Conservation (phyloP, 2,888 invertebrate genomes). For the Dinocampus coccinellae region DNA sequence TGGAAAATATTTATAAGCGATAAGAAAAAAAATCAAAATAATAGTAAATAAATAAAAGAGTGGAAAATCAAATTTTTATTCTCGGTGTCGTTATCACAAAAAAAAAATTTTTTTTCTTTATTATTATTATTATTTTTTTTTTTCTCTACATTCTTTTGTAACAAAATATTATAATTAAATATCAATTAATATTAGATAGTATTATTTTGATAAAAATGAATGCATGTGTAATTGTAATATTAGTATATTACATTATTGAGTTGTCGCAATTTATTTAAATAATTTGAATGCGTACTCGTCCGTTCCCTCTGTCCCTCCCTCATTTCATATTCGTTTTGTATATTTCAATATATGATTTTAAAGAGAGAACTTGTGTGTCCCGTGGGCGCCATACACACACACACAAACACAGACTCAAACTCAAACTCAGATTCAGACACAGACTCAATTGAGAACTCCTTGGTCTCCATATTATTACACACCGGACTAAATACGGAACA, state of each 20-base stretch:
- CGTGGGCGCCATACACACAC: background rate
- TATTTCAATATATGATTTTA: background rate
- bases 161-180: background rate
- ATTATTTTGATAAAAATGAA: background rate
- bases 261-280: background rate
- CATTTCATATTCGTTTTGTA: background rate
- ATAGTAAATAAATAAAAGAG: too few relatives aligned
- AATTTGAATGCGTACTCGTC: background rate
- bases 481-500: conserved; percentile 56
- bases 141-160: too few relatives aligned
- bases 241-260: background rate
- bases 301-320: background rate
- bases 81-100: background rate
- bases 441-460: background rate
- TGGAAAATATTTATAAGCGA: too few relatives aligned
- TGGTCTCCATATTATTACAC: background rate
- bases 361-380: background rate
- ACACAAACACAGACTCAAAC: background rate
- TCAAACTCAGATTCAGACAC: background rate
- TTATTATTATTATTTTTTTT: too few relatives aligned
- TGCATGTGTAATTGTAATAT: background rate
- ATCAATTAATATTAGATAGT: background rate
- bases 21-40: too few relatives aligned
- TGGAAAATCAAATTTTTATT: background rate
- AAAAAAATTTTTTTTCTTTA: background rate